These are phyloP conservation scores for Ceratotherium simum DNA, from an alignment of 2,113 vertebrate genomes.

Conservation along the genomic window DNA sequence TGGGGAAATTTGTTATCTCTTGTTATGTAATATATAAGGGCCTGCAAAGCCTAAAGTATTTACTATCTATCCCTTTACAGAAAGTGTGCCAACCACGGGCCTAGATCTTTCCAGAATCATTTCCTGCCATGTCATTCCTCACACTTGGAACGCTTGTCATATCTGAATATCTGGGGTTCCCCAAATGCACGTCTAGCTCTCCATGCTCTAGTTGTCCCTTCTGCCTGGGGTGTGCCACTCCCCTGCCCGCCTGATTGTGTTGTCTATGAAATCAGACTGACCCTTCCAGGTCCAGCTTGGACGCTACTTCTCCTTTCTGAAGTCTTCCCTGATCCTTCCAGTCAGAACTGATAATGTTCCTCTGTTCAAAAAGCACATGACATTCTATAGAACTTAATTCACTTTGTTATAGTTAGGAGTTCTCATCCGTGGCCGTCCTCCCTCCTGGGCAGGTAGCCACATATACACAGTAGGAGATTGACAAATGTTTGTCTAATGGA, in stretches of 20 bases:
- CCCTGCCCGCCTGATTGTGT: background rate
- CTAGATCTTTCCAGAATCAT: background rate
- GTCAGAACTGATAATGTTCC: background rate
- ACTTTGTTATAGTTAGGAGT: too few relatives aligned
- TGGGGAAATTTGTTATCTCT: slow-evolving; percentile 23
- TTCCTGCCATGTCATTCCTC: background rate
- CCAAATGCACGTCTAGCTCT: background rate
- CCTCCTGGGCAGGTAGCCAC: too few relatives aligned
- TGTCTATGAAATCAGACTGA: background rate
- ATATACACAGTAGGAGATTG: too few relatives aligned
- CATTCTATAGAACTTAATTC: too few relatives aligned
- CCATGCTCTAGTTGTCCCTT: background rate
- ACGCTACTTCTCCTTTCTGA: background rate
- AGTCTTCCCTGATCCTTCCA: background rate
- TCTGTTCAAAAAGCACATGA: too few relatives aligned
- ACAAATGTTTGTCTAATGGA: too few relatives aligned
- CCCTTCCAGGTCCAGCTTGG: background rate
- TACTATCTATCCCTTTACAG: background rate
- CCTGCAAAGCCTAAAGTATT: background rate
- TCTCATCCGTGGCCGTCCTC: too few relatives aligned
- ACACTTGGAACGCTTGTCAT: background rate
- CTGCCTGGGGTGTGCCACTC: background rate
- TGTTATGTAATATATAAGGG: background rate
- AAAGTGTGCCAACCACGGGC: background rate
- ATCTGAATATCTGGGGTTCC: background rate